phyloP scores from a whole-genome alignment of 37 sponge, comb jelly and placozoan species.

The Haliclona indistincta region DNA sequence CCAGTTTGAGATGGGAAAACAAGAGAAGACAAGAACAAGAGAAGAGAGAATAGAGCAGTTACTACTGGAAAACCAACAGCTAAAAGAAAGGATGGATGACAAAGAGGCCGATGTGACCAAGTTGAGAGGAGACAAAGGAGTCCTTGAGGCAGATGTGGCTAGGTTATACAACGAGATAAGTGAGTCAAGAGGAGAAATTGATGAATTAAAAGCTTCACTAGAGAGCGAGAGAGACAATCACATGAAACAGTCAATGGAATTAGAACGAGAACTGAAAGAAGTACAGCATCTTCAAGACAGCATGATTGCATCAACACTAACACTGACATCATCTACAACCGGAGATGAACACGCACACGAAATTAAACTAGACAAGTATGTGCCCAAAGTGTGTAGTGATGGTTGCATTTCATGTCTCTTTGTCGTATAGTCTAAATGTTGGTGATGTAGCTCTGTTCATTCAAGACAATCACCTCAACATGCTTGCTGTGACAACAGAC shows the following conservation, averaged over 20 bases:
- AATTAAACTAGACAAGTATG: too few relatives aligned
- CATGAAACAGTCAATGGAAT: slow-evolving; percentile 47
- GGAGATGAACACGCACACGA: too few relatives aligned
- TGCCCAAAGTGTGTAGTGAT: too few relatives aligned
- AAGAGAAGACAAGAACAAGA: too few relatives aligned
- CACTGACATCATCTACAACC: not conserved
- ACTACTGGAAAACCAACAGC: too few relatives aligned
- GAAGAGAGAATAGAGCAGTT: too few relatives aligned
- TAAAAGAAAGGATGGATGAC: not conserved
- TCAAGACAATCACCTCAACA: slow-evolving; percentile 37
- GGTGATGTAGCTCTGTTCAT: slow-evolving; percentile 59
- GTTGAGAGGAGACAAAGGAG: not conserved
- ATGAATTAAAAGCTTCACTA: too few relatives aligned
- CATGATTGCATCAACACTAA: not conserved
- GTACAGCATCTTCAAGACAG: slow-evolving; percentile 11
- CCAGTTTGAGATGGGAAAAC: too few relatives aligned
- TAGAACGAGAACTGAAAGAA: slow-evolving; percentile 47
- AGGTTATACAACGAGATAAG: not conserved
- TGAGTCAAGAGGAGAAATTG: not conserved
- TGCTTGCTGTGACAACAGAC: slow-evolving; percentile 56
- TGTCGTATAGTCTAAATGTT: slow-evolving; percentile 43
- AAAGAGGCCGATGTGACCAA: not conserved
- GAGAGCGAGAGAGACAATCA: slow-evolving; percentile 17
- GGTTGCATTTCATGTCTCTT: too few relatives aligned
- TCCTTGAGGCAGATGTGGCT: not conserved